Base-by-base conservation (phyloP, 2,113 vertebrate species). In the Zootoca vivipara region DNA sequence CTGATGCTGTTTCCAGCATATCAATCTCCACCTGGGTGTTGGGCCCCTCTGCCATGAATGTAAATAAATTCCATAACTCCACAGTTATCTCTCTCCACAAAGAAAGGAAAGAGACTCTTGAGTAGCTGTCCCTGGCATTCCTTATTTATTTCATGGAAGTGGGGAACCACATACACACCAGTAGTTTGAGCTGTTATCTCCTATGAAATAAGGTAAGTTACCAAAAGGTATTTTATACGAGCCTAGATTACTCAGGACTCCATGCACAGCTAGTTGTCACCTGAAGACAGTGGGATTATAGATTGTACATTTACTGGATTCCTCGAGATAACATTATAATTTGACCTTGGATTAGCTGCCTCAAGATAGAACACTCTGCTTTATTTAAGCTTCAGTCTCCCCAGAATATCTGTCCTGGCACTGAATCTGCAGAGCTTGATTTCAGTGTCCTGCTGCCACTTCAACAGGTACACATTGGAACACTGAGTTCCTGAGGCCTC, bases 271-370 rank as follows among this genome's bases (percentile, higher is more conserved):
- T 67, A 22, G 62, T 78, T 46, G 78, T 78, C 40, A 33, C 10
- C 9, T 33, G 64, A 10, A 65, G 38, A 30, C 64, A 83, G 81
- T 38, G 42, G 64, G 26, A 16, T 38, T 82, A 65, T 82, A 26
- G 52, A 24, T 74, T 62, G 12, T 85, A 62, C 58, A n/a, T 78
- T 65, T 78, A 74, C 58, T 78, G 62, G 38, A 62, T 86, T 38
- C 38, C 12, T 67, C 33, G 30, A 86, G 62, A 78, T 33, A 86
- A n/a, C 18, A 78, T 78, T 78, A 67, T 62, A 86, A 65, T 10
- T 85, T 85, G 62, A 78, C 85, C 22, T 65, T 86, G 74, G 28
- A 22, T 42, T 86, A 46, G 58, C 85, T 67, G 62, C 62, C 85
- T 78, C 64, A 86, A 86, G 62, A 67, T 78, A 42, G 62, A 86